phyloP scores from a whole-genome alignment of 2,888 invertebrate species.

The Thereva unica region DNA sequence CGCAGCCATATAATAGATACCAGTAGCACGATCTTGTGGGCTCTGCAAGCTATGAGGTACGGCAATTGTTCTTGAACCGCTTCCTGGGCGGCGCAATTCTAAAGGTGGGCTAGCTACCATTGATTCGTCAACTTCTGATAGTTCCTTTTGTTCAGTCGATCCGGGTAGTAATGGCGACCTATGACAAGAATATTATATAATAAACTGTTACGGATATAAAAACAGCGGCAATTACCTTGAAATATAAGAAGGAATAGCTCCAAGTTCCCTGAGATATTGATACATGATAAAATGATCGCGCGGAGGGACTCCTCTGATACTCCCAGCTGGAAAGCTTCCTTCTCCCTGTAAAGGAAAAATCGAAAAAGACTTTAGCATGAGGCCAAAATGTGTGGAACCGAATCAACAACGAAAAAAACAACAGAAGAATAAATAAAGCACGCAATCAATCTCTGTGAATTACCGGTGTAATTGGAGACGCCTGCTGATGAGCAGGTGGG shows the following conservation, averaged over 20 bases:
- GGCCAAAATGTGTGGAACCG: not conserved
- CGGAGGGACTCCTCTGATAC: conserved; percentile 51
- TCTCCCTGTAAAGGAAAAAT: conserved; percentile 60
- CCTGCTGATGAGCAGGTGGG: conserved; percentile 84
- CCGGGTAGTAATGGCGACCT: conserved; percentile 48
- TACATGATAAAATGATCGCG: conserved; percentile 54
- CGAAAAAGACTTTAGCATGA: not conserved
- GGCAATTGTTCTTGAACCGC: conserved; percentile 64
- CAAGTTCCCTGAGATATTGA: conserved; percentile 61
- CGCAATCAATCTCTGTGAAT: conserved; percentile 37
- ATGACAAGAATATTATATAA: conserved; percentile 35
- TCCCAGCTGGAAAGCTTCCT: conserved; percentile 56
- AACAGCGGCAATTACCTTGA: conserved; percentile 43
- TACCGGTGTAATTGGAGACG: conserved; percentile 74
- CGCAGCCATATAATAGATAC: conserved; percentile 49
- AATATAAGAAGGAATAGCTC: conserved; percentile 48
- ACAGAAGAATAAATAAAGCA: not conserved
- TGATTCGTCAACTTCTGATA: conserved; percentile 54
- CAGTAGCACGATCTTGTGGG: conserved; percentile 70
- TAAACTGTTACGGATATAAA: not conserved
- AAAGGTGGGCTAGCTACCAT: conserved; percentile 73
- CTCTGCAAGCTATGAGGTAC: conserved; percentile 72
- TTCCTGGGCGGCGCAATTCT: conserved; percentile 68
- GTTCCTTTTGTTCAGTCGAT: conserved; percentile 46
- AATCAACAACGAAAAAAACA: not conserved